Percentiles rank a stretch among this genome's conserved stretches.
Conservation (phyloP, 2,113 vertebrate genomes). For the Uropsilus gracilis region DNA sequence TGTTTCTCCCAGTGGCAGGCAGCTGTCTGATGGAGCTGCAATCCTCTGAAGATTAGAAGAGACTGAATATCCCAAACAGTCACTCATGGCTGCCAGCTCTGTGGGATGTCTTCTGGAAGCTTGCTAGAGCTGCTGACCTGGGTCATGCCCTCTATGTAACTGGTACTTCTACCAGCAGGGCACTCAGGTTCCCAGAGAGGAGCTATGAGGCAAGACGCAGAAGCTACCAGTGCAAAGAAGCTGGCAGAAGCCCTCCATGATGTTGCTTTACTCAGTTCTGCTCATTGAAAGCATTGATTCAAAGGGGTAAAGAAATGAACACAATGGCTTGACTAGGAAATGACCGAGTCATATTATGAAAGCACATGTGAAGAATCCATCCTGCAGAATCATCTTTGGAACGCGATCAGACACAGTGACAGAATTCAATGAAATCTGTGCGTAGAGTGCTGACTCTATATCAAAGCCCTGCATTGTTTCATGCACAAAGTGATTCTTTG, state of each 20-base stretch:
- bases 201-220: neutral
- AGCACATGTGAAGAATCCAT: neutral
- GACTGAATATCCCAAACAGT: neutral
- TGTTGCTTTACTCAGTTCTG: neutral
- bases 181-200: neutral
- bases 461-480: neutral
- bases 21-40: neutral
- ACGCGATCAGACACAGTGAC: neutral
- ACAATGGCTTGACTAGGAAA: neutral
- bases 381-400: neutral
- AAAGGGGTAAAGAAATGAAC: neutral
- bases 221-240: neutral
- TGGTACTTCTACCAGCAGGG: neutral
- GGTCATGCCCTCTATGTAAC: neutral
- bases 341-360: neutral
- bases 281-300: neutral
- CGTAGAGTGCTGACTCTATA: neutral
- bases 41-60: neutral
- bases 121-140: neutral
- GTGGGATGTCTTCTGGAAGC: neutral
- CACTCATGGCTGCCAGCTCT: neutral
- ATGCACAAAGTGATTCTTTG: neutral
- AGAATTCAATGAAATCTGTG: neutral
- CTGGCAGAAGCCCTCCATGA: neutral
- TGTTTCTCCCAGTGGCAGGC: neutral